These are phyloP conservation scores for Phrynosoma blainvillii DNA, from an alignment of 2,113 vertebrate species.

Conservation along the genomic window DNA sequence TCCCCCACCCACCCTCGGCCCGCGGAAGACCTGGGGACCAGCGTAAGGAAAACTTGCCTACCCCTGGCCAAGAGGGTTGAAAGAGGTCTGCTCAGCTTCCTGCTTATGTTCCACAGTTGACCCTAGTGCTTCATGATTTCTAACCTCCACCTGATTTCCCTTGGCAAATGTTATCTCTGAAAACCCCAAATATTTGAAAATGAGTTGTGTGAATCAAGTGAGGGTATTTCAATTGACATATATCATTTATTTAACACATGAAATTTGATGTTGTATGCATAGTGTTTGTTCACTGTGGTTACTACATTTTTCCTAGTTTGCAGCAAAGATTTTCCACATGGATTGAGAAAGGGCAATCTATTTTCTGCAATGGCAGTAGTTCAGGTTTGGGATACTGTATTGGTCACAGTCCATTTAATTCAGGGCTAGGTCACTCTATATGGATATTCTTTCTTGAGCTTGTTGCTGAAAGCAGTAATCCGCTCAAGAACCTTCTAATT, in stretches of 20 bases:
- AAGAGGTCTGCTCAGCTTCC: neutral
- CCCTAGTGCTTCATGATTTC: neutral
- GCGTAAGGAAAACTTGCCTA: too few relatives aligned
- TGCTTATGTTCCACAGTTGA: neutral
- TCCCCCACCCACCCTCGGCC: too few relatives aligned
- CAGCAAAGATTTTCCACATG: neutral
- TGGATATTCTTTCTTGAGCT: neutral
- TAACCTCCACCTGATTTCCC: too few relatives aligned
- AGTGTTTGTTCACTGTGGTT: neutral
- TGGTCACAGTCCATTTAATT: neutral
- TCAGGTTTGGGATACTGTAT: neutral
- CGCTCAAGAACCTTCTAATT: neutral
- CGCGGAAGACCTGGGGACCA: too few relatives aligned
- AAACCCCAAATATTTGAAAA: neutral
- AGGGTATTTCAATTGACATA: neutral
- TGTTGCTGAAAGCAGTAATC: neutral
- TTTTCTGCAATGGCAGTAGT: neutral
- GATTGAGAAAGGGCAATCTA: neutral
- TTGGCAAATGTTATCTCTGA: neutral
- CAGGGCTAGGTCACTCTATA: neutral
- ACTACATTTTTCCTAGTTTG: neutral
- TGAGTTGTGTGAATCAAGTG: neutral
- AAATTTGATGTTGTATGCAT: neutral
- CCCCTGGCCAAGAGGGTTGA: neutral
- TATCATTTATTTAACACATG: neutral